Percentiles rank a stretch among this genome's conserved stretches.
Evolutionary conservation across 2,113 vertebrate genomes (phyloP).

Genomic region (Collichthys lucidus): DNA sequence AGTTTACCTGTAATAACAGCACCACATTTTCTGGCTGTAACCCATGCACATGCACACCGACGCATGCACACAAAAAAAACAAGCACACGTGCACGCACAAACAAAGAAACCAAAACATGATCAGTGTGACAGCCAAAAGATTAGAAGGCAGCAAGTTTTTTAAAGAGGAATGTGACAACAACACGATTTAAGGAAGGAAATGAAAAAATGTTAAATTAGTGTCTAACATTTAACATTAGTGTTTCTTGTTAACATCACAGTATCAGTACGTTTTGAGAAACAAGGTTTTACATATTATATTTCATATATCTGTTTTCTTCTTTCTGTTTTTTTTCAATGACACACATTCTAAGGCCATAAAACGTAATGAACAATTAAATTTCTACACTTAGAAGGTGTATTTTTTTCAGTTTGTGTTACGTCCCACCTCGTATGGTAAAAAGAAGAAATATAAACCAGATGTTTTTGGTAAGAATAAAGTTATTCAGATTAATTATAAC

Average conservation of each 20-base stretch:
- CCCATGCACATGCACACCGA: slow-evolving; percentile 48
- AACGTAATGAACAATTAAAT: neutral
- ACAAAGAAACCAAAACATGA: slow-evolving; percentile 69
- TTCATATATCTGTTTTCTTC: no score
- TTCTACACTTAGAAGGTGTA: neutral
- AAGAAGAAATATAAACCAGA: no score
- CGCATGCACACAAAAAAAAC: neutral
- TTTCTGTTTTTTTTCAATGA: neutral
- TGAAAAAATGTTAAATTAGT: neutral
- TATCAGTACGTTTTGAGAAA: neutral
- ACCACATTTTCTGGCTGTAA: slow-evolving; percentile 94
- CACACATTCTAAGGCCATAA: neutral
- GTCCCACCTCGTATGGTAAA: no score
- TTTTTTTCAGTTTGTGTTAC: no score
- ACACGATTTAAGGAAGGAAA: neutral
- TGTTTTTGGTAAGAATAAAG: no score
- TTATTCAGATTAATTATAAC: no score
- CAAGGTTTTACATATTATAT: no score
- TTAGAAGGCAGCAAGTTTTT: slow-evolving; percentile 4
- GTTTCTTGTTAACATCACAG: neutral
- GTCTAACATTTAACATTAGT: no score
- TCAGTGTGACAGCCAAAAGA: slow-evolving; percentile 33
- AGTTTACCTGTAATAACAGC: slow-evolving; percentile 92
- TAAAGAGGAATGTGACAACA: slow-evolving; percentile 15
- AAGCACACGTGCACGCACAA: slow-evolving; percentile 54